Evolutionary conservation across 2,888 invertebrate genomes (phyloP).

Genomic region (Leptothorax acervorum): DNA sequence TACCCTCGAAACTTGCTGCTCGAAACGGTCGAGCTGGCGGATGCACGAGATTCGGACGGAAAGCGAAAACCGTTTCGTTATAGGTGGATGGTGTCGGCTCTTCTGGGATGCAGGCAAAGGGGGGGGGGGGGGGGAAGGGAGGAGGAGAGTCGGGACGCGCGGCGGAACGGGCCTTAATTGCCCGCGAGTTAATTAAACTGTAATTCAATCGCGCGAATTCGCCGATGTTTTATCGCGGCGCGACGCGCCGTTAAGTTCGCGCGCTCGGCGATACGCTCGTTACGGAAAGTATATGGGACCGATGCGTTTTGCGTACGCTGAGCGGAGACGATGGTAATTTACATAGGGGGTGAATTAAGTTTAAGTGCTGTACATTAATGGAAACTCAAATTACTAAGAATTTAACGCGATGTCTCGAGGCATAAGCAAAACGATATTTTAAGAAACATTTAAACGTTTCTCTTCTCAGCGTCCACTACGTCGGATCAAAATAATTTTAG

Average conservation of each 20-base stretch:
- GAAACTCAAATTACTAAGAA: constrained; percentile 41
- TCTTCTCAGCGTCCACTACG: background rate
- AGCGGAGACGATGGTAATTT: constrained; percentile 47
- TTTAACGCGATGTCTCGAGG: constrained; percentile 24
- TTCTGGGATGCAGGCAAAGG: constrained; percentile 48
- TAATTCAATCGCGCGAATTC: constrained; percentile 85
- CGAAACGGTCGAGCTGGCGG: constrained; percentile 73
- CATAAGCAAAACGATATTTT: constrained; percentile 15
- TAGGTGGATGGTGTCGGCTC: constrained; percentile 66
- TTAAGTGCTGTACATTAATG: constrained; percentile 48
- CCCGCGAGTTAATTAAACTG: constrained; percentile 85
- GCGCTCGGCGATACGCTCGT: constrained; percentile 73
- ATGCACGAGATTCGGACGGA: constrained; percentile 78
- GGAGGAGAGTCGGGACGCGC: constrained; percentile 28
- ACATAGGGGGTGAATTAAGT: constrained; percentile 49
- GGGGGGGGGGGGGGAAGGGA: constrained; percentile 5
- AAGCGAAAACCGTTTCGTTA: constrained; percentile 74
- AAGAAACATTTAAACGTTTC: background rate
- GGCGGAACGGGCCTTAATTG: constrained; percentile 79
- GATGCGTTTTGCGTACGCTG: constrained; percentile 46
- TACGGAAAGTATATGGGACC: constrained; percentile 69
- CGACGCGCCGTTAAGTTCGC: constrained; percentile 75
- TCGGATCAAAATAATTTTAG: background rate
- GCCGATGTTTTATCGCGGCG: constrained; percentile 83
- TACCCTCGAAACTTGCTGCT: constrained; percentile 78